Percentiles rank a stretch among this genome's conserved stretches.
phyloP scores from a whole-genome alignment of 2,113 vertebrate genomes.

The Cavia aperea region DNA sequence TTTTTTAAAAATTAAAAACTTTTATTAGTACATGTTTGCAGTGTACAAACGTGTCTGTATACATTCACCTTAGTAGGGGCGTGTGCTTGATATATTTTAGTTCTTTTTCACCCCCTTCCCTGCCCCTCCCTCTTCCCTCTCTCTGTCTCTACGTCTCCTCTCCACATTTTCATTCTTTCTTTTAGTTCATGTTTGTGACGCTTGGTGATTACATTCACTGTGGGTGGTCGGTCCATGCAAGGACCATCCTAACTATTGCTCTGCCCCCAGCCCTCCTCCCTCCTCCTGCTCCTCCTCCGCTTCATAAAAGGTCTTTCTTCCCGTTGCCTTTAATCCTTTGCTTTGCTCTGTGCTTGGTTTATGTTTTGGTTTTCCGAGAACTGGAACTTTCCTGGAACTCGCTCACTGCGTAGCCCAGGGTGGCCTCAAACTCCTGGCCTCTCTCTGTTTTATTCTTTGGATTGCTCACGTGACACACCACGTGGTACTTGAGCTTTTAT shows the following conservation, averaged over 20 bases:
- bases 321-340: background rate
- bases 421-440: background rate
- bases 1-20: background rate
- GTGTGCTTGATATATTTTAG: background rate
- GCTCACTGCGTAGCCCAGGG: background rate
- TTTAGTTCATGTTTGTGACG: background rate
- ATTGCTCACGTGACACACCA: background rate
- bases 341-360: background rate
- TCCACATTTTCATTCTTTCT: background rate
- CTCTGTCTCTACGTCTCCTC: background rate
- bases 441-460: background rate
- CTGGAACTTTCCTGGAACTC: background rate
- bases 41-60: background rate
- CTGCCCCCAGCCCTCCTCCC: background rate
- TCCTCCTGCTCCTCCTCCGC: background rate
- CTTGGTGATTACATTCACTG: background rate
- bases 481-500: background rate
- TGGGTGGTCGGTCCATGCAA: background rate
- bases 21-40: background rate
- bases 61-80: background rate
- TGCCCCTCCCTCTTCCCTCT: background rate
- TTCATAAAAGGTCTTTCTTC: background rate
- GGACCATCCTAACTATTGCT: background rate
- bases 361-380: background rate
- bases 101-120: background rate